Base-by-base conservation (phyloP, 2,888 invertebrate species). In the Chirona hameri region DNA sequence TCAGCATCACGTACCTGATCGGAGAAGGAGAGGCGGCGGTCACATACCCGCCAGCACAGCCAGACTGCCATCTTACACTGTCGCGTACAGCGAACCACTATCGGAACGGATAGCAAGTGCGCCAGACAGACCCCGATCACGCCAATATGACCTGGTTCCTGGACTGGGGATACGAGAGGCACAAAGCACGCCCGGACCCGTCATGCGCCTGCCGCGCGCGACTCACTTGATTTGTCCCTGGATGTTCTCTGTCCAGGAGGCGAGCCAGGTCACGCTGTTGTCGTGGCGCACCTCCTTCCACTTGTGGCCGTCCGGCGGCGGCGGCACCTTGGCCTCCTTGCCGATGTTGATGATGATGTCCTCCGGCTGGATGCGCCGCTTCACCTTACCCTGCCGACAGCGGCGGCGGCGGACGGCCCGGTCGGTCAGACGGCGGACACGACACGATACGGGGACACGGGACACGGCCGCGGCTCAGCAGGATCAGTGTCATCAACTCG, bases 241-340 rank as follows among this genome's bases (percentile, higher is more conserved):
- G 1, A 99, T 96, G 90, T 99, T 99, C 89, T 99, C 99, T 1
- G 93, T 95, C 99, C 99, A 99, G 72, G 97, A 97, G 0, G 98
- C 98, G 83, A 99, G 90, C 99, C 99, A 99, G 10, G 99, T 97
- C 0, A 91, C 90, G 1, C 92, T 92, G 86, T 96, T 94, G 88
- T 99, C 99, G 88, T 98, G 96, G 82, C 96, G 91, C 0, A 96
- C 95, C 90, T 99, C 98, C 88, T 95, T 98, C 99, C 99, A 99
- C 86, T 93, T 95, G 87, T 94, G 97, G 0, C 99, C 99, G 0
- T 90, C 86, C 5, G 99, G 99, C 29, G 99, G 92, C 87, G 91
- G 90, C 0, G 99, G 99, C 86, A 94, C 90, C 86, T 91, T 91
- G 52, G 95, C 94, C 87, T 93, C 94, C 90, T 96, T 98, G 86